Base-by-base conservation (phyloP, 2,113 vertebrate species). In the Amphiprion ocellaris region DNA sequence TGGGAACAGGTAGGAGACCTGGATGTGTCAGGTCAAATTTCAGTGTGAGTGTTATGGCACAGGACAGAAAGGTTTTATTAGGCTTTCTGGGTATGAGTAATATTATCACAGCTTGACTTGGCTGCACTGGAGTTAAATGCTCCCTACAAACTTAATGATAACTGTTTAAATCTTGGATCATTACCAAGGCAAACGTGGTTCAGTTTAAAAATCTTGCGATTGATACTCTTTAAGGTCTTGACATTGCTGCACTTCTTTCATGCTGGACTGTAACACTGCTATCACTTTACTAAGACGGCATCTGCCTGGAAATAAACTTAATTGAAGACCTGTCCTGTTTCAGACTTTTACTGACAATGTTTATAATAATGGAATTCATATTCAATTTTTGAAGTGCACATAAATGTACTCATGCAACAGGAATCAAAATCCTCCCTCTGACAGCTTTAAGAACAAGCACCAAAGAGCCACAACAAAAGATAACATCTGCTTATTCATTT, bases 401-500 rank as follows among this genome's bases (percentile, higher is more conserved):
- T 72, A 12, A 53, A 77, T 54, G 39, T 46, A 76, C n/a, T 44
- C 41, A 63, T 46, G 67, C 3, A 28, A 62, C 10, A 58, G 41
- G 50, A 63, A 65, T 58, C 24, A 23, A 69, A 73, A 50, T 23
- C 2, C 63, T 12, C 26, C 2, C 53, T 47, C 16, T 46, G 39
- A 58, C 33, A 44, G 41, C 52, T 87, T 84, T 77, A 77, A 81
- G 52, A 84, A 47, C 70, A 65, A 77, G 61, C 37, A 69, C 33
- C 60, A 30, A 56, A 54, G 67, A 86, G 73, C 75, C 76, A 77
- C 49, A 87, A 49, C 59, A 76, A 81, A 77, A 64, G 72, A 67
- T 73, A 61, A 44, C 47, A 63, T 75, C 61, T 75, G 68, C 67
- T 64, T 63, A 49, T 60, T 74, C 21, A 47, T 24, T 49, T 68